These are phyloP conservation scores for Picus viridis DNA, from an alignment of 2,797 vertebrate genomes.

Conservation along the genomic window DNA sequence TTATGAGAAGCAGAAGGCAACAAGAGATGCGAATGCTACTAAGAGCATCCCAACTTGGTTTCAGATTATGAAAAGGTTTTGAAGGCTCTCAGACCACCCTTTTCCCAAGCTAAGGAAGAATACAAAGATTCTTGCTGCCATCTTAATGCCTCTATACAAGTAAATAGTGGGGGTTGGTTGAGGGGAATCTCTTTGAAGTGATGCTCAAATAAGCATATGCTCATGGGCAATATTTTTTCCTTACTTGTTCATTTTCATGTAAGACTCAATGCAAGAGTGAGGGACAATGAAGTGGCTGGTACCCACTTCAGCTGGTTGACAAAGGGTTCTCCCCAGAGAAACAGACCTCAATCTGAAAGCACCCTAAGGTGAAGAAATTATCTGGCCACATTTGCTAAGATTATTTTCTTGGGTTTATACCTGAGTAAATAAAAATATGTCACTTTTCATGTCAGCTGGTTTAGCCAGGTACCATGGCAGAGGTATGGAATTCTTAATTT, in stretches of 20 bases:
- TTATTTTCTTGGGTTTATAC: not conserved
- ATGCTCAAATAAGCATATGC: not conserved
- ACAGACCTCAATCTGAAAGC: not conserved
- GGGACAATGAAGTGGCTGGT: not conserved
- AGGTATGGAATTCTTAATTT: not conserved
- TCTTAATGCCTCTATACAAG: not conserved
- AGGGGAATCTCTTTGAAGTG: not conserved
- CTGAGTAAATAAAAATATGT: not conserved
- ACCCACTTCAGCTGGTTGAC: not conserved
- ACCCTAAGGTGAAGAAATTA: not conserved
- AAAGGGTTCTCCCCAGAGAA: not conserved
- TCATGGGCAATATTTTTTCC: not conserved
- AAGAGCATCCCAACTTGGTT: not conserved
- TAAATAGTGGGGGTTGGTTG: not conserved
- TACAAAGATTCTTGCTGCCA: not conserved
- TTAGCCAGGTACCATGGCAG: not conserved
- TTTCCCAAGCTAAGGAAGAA: not conserved
- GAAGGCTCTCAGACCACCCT: not conserved
- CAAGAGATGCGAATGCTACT: not conserved
- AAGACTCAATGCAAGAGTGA: not conserved
- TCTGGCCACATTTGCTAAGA: not conserved
- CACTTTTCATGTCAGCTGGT: not conserved
- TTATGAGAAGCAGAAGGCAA: not conserved
- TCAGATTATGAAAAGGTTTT: not conserved
- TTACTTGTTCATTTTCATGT: not conserved